Evolutionary conservation across 2,113 vertebrate genomes (phyloP).

Genomic region (Notechis scutatus): DNA sequence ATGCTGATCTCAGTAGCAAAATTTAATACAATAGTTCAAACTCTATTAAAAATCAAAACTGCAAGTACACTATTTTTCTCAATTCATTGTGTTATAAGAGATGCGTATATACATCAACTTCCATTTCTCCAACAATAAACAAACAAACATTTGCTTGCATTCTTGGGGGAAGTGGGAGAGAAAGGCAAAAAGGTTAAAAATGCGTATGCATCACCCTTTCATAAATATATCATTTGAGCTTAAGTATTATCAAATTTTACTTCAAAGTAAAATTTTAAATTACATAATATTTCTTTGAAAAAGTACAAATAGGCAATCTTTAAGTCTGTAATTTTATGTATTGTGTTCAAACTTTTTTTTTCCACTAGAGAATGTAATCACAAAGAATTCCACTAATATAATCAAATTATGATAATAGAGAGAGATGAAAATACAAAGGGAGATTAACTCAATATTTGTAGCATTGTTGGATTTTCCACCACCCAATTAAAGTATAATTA

Average conservation of each 20-base stretch:
- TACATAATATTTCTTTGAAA: background rate
- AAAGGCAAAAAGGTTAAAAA: background rate
- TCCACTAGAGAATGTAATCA: background rate
- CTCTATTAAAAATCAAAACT: background rate
- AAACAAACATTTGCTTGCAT: background rate
- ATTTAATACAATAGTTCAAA: background rate
- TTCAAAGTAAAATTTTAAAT: background rate
- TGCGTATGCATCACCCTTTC: background rate
- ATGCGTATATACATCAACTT: background rate
- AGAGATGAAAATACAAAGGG: constrained; percentile 3
- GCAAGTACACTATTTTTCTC: background rate
- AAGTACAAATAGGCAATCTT: background rate
- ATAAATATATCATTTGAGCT: background rate
- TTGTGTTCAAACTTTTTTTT: background rate
- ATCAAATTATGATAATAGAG: background rate
- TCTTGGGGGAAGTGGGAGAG: background rate
- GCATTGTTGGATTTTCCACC: background rate
- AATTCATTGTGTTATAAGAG: background rate
- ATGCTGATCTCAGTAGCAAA: background rate
- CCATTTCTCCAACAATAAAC: no score
- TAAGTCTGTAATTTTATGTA: background rate
- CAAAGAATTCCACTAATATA: background rate
- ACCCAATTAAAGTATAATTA: background rate
- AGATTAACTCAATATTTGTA: background rate
- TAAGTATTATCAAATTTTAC: no score